phyloP scores from a whole-genome alignment of 1,140 invertebrate genomes.

The Nylanderia fulva region DNA sequence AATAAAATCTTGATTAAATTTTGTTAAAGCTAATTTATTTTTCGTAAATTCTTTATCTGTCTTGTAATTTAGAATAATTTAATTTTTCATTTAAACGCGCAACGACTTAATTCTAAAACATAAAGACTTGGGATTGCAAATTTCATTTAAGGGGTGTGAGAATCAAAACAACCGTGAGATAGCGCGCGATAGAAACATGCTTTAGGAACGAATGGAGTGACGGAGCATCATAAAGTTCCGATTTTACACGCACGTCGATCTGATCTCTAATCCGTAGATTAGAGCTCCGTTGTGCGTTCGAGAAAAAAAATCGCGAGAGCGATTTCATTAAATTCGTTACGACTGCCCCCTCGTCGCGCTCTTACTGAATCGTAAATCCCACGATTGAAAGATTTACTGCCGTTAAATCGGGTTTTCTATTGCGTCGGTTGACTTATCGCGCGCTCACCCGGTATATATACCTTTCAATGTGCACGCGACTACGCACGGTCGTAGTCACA shows the following conservation, averaged over 20 bases:
- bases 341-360: slow-evolving; percentile 30
- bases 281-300: slow-evolving; percentile 66
- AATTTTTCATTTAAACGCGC: background rate
- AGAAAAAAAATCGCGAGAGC: slow-evolving; percentile 73
- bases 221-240: slow-evolving; percentile 62
- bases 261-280: slow-evolving; percentile 72
- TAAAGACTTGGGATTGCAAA: slow-evolving; percentile 34
- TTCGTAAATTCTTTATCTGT: background rate
- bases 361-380: slow-evolving; percentile 75
- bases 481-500: background rate
- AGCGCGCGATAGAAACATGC: slow-evolving; percentile 40
- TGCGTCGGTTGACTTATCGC: slow-evolving; percentile 74
- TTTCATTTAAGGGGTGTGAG: slow-evolving; percentile 43
- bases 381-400: slow-evolving; percentile 78
- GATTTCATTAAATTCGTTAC: slow-evolving; percentile 80
- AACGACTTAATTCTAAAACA: background rate
- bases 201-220: slow-evolving; percentile 28
- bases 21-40: background rate
- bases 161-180: slow-evolving; percentile 49
- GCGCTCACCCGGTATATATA: slow-evolving; percentile 55
- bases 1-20: background rate
- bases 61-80: background rate
- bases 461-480: slow-evolving; percentile 55
- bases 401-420: slow-evolving; percentile 77
- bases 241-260: slow-evolving; percentile 69